Evolutionary conservation across 1,140 invertebrate species (phyloP).

Genomic region (Ostrea denselamellosa): DNA sequence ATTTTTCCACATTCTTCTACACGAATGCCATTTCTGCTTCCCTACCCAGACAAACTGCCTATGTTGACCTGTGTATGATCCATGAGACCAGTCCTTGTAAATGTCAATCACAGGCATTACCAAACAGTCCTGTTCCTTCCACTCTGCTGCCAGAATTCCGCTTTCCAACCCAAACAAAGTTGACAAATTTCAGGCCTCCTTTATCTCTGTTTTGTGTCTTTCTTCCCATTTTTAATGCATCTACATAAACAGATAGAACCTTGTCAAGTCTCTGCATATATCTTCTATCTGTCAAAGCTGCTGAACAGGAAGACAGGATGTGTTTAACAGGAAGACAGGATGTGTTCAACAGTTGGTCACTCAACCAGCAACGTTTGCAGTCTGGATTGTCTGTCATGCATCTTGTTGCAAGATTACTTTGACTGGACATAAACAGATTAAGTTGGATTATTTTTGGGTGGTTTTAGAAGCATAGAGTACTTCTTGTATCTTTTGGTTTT

Average conservation of each 20-base stretch:
- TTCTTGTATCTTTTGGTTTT: too few species aligned
- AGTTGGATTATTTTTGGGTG: too few species aligned
- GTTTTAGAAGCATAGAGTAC: too few species aligned
- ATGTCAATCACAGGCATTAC: neutral
- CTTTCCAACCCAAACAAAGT: neutral
- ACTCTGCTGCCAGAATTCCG: neutral
- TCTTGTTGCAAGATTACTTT: too few species aligned
- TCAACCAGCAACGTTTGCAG: too few species aligned
- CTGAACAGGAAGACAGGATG: conserved; percentile 31
- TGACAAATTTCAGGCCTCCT: conserved; percentile 34
- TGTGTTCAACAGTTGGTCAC: conserved; percentile 39
- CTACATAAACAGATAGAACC: neutral
- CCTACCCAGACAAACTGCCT: too few species aligned
- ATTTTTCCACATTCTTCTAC: too few species aligned
- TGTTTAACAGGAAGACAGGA: conserved; percentile 29
- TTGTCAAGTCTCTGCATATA: conserved; percentile 31
- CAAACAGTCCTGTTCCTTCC: neutral
- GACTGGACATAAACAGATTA: too few species aligned
- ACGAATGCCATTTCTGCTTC: too few species aligned
- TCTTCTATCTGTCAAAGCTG: conserved; percentile 20
- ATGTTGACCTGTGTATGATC: neutral
- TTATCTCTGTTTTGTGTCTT: neutral
- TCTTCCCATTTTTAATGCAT: neutral
- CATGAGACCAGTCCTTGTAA: neutral
- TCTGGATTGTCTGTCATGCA: too few species aligned